phyloP scores from a whole-genome alignment of 2,888 invertebrate genomes.

The Gymnocheta viridis region DNA sequence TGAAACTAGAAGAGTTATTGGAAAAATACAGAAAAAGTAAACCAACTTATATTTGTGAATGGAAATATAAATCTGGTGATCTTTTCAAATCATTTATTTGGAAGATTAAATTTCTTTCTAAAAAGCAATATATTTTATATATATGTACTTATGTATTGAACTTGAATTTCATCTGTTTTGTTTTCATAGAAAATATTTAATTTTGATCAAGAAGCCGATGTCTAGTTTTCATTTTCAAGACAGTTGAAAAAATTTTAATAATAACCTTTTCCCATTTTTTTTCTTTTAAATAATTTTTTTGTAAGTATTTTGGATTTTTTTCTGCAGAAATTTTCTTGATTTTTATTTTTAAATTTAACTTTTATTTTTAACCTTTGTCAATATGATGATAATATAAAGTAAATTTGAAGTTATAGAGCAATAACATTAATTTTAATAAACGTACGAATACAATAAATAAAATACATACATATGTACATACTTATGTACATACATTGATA shows the following conservation, averaged over 20 bases:
- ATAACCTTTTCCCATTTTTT: background rate
- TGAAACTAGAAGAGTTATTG: background rate
- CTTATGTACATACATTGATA: too few relatives aligned
- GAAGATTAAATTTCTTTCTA: slow-evolving; percentile 4
- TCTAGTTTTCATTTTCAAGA: background rate
- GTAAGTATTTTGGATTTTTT: background rate
- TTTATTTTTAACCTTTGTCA: background rate
- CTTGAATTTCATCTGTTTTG: background rate
- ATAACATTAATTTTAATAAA: background rate
- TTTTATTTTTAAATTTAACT: background rate
- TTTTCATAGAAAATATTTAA: background rate
- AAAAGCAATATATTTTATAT: background rate
- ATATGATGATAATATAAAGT: background rate
- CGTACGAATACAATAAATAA: background rate
- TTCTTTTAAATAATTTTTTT: background rate
- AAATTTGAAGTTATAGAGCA: background rate
- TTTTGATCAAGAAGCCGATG: background rate
- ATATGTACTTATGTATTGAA: background rate
- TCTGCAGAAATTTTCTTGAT: background rate
- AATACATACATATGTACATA: too few relatives aligned
- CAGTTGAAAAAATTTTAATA: background rate
- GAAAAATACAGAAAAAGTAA: slow-evolving; percentile 12
- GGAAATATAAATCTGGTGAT: slow-evolving; percentile 1
- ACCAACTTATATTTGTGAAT: slow-evolving; percentile 13
- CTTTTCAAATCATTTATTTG: background rate